Conservation (phyloP, 1,140 invertebrate species). For the Mya arenaria region DNA sequence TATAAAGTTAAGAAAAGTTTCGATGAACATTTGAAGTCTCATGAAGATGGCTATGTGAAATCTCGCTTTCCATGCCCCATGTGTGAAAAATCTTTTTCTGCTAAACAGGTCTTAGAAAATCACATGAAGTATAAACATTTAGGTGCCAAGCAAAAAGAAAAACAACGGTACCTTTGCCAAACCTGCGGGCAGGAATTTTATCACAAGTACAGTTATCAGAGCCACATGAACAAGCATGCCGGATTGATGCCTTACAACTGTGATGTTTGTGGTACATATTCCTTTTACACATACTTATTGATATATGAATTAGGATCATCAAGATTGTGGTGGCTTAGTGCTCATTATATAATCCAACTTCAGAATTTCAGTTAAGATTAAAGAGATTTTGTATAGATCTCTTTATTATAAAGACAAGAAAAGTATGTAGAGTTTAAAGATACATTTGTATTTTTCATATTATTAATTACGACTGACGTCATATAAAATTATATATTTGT, state of each 20-base stretch:
- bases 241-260: conserved; percentile 73
- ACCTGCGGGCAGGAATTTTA: conserved; percentile 77
- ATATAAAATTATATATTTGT: too few species aligned
- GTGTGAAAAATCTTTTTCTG: conserved; percentile 68
- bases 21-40: conserved; percentile 66
- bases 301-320: too few species aligned
- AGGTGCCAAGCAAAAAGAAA: conserved; percentile 64
- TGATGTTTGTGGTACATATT: conserved; percentile 72
- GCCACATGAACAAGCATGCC: conserved; percentile 76
- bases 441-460: too few species aligned
- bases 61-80: conserved; percentile 67
- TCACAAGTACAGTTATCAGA: conserved; percentile 72
- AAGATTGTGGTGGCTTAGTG: too few species aligned
- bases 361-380: too few species aligned
- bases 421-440: too few species aligned
- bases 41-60: conserved; percentile 69
- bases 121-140: conserved; percentile 74
- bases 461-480: too few species aligned
- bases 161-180: conserved; percentile 70
- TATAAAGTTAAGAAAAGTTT: conserved; percentile 67
- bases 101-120: conserved; percentile 70
- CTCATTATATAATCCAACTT: too few species aligned
- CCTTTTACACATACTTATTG: too few species aligned
- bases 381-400: too few species aligned
- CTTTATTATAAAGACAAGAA: too few species aligned